Conservation (phyloP, 2,797 vertebrate species). For the Pagetopsis macropterus region DNA sequence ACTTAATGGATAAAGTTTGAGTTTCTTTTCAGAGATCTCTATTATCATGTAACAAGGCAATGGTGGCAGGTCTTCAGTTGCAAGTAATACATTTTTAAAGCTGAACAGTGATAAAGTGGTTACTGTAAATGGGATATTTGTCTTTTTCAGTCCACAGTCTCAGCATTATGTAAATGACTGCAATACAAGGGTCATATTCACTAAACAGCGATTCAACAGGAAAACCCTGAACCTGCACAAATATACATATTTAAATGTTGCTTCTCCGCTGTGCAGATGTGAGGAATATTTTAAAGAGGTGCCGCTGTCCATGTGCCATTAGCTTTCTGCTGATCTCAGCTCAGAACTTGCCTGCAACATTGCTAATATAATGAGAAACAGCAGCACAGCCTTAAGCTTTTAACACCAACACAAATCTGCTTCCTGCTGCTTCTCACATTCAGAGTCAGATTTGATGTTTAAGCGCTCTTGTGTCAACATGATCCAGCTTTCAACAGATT, state of each 20-base stretch:
- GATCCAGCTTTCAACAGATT: constrained; percentile 26
- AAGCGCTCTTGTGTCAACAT: not conserved
- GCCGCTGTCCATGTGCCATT: constrained; percentile 46
- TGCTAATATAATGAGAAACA: constrained; percentile 64
- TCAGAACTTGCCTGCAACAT: constrained; percentile 33
- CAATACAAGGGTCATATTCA: constrained; percentile 44
- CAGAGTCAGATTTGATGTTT: constrained; percentile 33
- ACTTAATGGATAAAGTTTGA: constrained; percentile 18
- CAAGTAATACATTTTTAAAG: constrained; percentile 36
- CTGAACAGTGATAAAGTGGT: constrained; percentile 24
- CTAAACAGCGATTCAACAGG: constrained; percentile 34
- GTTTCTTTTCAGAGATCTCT: constrained; percentile 22
- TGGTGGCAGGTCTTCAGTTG: constrained; percentile 10
- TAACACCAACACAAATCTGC: constrained; percentile 62
- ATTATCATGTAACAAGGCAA: constrained; percentile 13
- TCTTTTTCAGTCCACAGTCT: constrained; percentile 38
- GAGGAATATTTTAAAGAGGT: constrained; percentile 51
- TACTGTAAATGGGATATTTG: constrained; percentile 36
- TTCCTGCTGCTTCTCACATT: constrained; percentile 61
- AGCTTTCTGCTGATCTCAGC: constrained; percentile 70
- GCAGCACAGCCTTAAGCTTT: constrained; percentile 56
- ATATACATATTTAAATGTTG: constrained; percentile 43
- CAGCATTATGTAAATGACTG: constrained; percentile 57
- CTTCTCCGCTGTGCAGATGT: constrained; percentile 18
- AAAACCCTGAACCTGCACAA: constrained; percentile 50